Evolutionary conservation across 2,888 invertebrate species (phyloP).

Genomic region (Drosophila mayaguana): DNA sequence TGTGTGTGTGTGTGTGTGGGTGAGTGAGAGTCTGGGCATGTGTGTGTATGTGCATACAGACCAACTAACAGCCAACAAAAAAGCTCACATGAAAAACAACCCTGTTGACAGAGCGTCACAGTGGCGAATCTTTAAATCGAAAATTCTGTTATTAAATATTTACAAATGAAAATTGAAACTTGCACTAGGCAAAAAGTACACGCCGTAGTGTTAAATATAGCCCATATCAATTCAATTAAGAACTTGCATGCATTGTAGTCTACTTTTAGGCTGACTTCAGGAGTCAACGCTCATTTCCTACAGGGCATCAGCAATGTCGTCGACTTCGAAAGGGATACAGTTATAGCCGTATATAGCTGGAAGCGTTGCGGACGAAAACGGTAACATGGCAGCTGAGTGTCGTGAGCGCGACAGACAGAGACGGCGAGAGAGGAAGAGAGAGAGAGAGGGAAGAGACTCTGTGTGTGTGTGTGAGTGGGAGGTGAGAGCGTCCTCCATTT

Average conservation of each 20-base stretch:
- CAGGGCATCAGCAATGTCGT: constrained; percentile 64
- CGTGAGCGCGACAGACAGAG: constrained; percentile 39
- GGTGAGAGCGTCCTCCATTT: constrained; percentile 48
- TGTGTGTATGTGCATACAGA: constrained; percentile 35
- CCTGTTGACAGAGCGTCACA: constrained; percentile 37
- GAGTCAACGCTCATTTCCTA: constrained; percentile 60
- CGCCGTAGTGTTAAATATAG: not conserved
- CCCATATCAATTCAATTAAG: constrained; percentile 13
- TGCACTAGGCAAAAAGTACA: not conserved
- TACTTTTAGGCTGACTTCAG: constrained; percentile 63
- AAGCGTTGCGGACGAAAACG: constrained; percentile 50
- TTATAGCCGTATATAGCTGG: constrained; percentile 68
- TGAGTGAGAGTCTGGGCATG: constrained; percentile 24
- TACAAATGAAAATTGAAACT: not conserved
- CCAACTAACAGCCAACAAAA: constrained; percentile 30
- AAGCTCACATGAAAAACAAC: constrained; percentile 40
- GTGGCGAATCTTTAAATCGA: constrained; percentile 2
- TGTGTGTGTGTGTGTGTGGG: constrained; percentile 6
- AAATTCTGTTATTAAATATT: constrained; percentile 10
- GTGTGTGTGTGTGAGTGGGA: not conserved
- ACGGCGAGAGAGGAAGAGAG: no score
- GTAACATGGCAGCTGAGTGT: constrained; percentile 68
- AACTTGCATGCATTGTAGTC: constrained; percentile 39
- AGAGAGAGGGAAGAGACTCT: not conserved
- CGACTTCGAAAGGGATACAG: constrained; percentile 76